Base-by-base conservation (phyloP, 2,888 invertebrate species). In the Yponomeuta plumbellus region DNA sequence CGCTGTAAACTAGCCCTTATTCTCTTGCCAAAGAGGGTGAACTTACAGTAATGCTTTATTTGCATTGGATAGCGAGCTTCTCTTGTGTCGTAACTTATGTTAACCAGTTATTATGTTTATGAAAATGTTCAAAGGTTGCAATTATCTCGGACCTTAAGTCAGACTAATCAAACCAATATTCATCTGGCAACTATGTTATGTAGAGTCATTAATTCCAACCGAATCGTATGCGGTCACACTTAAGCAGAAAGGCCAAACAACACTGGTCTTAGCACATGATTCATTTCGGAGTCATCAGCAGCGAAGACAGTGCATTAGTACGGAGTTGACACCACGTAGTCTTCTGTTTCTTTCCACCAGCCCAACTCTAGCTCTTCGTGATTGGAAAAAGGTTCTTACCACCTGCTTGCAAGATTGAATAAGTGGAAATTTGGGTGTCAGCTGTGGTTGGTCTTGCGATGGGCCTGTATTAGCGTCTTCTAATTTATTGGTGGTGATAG, bases 401-500 rank as follows among this genome's bases (percentile, higher is more conserved):
- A 21, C 59, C 13, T 59, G 0, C 13, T n/a, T 22, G 11, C 4
- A n/a, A 11, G 62, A 20, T 11, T 22, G 63, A 20, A 6, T 44
- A 4, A 13, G 21, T 59, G 59, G 11, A 21, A 20, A 21, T 63
- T 13, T 26, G n/a, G 62, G n/a, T 20, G n/a, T 20, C 10, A 59
- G 59, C 34, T 61, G 2, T 0, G 11, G 26, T 22, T 26, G 26
- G 61, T 23, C 3, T 57, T 86, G 83, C 84, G 81, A 83, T 83
- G 79, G 80, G 82, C 84, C 86, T 88, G 88, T 89, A 86, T 90
- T 90, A 91, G 88, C 83, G 85, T 85, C 84, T 85, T 78, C 87
- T 91, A 91, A 91, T 91, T 91, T 91, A 91, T 91, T 88, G 85
- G 80, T 84, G 83, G 84, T 82, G 91, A 91, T 91, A 91, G 83